Conservation (phyloP, 2,113 vertebrate species). For the Vombatus ursinus region DNA sequence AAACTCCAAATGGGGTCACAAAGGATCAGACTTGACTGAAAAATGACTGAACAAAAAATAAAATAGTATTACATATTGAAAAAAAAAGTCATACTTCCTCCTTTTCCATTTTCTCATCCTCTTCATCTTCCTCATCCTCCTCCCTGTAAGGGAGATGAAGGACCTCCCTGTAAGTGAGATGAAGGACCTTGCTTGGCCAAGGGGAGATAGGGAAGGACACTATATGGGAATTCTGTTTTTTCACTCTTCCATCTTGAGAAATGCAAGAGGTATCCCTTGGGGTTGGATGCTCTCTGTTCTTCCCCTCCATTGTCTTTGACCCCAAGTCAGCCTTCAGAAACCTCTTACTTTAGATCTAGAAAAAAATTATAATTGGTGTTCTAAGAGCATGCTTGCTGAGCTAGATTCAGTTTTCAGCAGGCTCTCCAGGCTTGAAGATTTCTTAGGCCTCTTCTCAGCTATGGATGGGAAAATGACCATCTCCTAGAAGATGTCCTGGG, state of each 20-base stretch:
- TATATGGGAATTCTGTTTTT: not conserved
- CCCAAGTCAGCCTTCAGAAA: not conserved
- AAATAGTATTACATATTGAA: too few species aligned
- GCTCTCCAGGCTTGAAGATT: not conserved
- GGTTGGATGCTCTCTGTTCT: not conserved
- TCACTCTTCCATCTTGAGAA: not conserved
- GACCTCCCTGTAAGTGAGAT: too few species aligned
- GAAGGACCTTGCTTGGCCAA: not conserved
- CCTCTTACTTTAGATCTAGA: not conserved
- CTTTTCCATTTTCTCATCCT: too few species aligned
- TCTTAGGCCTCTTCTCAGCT: not conserved
- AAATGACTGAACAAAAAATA: too few species aligned
- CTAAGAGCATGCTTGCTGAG: constrained; percentile 10
- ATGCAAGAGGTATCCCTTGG: not conserved
- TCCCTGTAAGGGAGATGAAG: too few species aligned
- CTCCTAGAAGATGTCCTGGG: constrained; percentile 23
- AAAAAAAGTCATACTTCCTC: too few species aligned
- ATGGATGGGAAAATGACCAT: constrained; percentile 25
- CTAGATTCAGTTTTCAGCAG: not conserved
- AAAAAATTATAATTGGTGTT: constrained; percentile 7
- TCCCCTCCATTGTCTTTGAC: not conserved
- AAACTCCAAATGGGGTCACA: too few species aligned
- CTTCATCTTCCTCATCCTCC: not conserved
- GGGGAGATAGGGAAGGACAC: not conserved
- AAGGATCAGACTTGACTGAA: too few species aligned